A percentile compares a stretch with the other conserved stretches of the same genome.
These are phyloP conservation scores for Triops longicaudatus DNA, from an alignment of 1,140 invertebrate species.

Conservation along the genomic window DNA sequence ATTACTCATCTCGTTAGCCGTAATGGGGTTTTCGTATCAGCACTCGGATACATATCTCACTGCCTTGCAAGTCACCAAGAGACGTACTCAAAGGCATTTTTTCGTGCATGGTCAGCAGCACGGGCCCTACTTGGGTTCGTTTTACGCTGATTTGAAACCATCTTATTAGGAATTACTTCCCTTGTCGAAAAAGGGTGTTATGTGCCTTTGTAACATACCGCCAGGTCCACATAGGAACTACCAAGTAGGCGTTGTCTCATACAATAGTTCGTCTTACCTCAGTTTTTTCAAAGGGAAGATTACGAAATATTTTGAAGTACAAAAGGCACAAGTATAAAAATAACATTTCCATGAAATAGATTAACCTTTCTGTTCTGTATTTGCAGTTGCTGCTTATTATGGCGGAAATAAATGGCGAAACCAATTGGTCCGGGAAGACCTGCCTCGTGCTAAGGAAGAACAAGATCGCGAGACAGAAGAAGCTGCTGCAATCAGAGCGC, in stretches of 20 bases:
- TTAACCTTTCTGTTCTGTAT: conserved; percentile 5
- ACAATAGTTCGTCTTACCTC: neutral
- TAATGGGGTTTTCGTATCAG: neutral
- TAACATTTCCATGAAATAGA: too few species aligned
- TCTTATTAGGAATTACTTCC: neutral
- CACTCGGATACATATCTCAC: neutral
- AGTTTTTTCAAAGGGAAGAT: too few species aligned
- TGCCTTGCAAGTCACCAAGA: neutral
- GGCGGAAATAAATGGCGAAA: conserved; percentile 76
- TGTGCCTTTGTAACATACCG: neutral
- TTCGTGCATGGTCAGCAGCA: conserved; percentile 1
- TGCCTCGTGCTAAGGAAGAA: conserved; percentile 70
- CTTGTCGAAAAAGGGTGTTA: neutral
- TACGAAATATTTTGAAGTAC: too few species aligned
- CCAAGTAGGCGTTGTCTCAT: neutral
- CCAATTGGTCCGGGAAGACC: conserved; percentile 77
- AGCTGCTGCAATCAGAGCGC: conserved; percentile 48
- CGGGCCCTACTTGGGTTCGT: neutral
- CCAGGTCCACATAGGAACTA: neutral
- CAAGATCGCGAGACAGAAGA: conserved; percentile 65
- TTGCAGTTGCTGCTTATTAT: conserved; percentile 49
- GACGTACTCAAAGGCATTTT: neutral
- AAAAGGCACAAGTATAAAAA: too few species aligned
- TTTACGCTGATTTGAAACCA: neutral
- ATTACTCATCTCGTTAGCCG: neutral